phyloP scores from a whole-genome alignment of 1,140 invertebrate species.

The Megathymus violae region DNA sequence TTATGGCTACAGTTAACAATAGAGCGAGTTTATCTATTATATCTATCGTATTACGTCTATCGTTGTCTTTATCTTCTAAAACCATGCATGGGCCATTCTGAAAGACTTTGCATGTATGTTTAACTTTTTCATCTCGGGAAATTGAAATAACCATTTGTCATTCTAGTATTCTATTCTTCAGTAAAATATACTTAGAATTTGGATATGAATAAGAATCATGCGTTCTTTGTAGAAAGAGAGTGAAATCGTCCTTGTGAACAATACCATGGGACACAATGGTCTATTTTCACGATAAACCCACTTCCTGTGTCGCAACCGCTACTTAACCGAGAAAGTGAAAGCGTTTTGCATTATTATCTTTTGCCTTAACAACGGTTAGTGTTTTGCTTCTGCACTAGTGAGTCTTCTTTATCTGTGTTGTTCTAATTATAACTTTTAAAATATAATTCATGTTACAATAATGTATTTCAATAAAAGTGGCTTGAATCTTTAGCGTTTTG shows the following conservation, averaged over 20 bases:
- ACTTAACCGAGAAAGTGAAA: constrained; percentile 74
- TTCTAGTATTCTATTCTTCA: not conserved
- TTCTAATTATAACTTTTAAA: no score
- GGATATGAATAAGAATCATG: not conserved
- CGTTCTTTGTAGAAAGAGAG: constrained; percentile 45
- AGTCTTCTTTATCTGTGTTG: no score
- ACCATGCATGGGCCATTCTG: no score
- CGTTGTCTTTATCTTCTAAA: no score
- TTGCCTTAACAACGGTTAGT: constrained; percentile 22
- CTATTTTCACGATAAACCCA: constrained; percentile 59
- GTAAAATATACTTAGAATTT: constrained; percentile 1
- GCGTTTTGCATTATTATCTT: constrained; percentile 42
- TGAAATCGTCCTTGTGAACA: constrained; percentile 66
- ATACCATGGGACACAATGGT: constrained; percentile 56
- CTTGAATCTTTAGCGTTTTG: no score
- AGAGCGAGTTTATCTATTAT: no score
- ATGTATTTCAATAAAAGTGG: no score
- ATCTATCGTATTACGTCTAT: no score
- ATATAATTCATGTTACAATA: no score
- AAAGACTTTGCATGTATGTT: no score
- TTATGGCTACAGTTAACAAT: no score
- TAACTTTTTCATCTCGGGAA: no score
- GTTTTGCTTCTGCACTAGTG: constrained; percentile 6
- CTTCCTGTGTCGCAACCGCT: constrained; percentile 47
- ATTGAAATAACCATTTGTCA: constrained; percentile 2